These are phyloP conservation scores for Setipinna tenuifilis DNA, from an alignment of 2,797 vertebrate species.

Conservation along the genomic window DNA sequence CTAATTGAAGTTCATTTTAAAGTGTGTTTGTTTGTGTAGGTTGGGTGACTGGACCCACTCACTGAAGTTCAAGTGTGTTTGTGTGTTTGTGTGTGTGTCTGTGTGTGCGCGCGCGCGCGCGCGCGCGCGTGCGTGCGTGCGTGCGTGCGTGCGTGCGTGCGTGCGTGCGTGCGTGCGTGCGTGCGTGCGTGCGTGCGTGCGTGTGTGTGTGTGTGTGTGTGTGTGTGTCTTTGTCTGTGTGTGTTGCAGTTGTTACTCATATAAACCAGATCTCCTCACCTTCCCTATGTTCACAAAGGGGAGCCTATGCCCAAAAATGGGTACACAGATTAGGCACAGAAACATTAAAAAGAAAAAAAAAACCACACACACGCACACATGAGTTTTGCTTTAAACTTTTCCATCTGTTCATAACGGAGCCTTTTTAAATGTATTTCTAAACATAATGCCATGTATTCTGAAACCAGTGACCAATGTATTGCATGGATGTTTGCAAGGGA, in stretches of 20 bases:
- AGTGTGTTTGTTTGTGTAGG: background rate
- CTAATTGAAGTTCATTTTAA: background rate
- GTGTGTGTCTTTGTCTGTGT: slow-evolving; percentile 3
- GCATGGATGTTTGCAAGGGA: slow-evolving; percentile 63
- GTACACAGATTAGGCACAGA: background rate
- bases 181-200: background rate
- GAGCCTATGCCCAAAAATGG: background rate
- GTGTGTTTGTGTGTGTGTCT: slow-evolving; percentile 3
- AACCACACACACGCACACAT: too few relatives aligned
- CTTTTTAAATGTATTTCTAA: slow-evolving; percentile 44
- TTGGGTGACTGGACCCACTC: background rate
- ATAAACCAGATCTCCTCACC: background rate
- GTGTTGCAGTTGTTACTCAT: background rate
- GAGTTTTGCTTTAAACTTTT: too few relatives aligned
- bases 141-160: too few relatives aligned
- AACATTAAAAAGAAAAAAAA: too few relatives aligned
- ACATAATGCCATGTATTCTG: slow-evolving; percentile 47
- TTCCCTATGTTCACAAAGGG: background rate
- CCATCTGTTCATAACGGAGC: slow-evolving; percentile 33
- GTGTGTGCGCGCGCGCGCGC: too few relatives aligned
- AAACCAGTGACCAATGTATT: slow-evolving; percentile 49
- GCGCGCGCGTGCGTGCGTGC: too few relatives aligned
- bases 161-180: background rate
- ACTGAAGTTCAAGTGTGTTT: background rate
- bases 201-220: background rate